Base-by-base conservation (phyloP, 1,140 invertebrate species). In the Anadara kagoshimensis region DNA sequence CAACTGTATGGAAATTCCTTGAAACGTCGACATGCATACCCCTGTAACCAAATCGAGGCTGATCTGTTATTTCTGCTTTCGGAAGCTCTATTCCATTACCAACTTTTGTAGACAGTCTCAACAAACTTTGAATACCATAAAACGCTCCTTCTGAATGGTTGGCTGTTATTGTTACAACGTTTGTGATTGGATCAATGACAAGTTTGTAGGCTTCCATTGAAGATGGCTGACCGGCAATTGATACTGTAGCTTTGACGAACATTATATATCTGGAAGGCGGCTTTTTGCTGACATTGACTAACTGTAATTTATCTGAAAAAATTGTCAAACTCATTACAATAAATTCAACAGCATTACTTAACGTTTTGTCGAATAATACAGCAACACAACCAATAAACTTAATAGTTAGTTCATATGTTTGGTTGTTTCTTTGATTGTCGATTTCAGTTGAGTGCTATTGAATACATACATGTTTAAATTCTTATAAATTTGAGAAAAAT, bases 21-120 rank as follows among this genome's bases (percentile, higher is more conserved):
- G 77, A 78, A 5, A 87, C 84, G 67, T 89, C 88, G 0, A 88
- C 24, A 72, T 86, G 76, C 66, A 88, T 76, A 0, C 88, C 88
- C 11, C 88, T 73, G 67, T 85, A 88, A 20, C 63, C 47, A 53
- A 79, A 86, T n/a, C 83, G 61, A 14, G 85, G 84, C 36, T 67
- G 70, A 59, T 87, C 85, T 29, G 44, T 67, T 0, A 85, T 69
- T 11, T 47, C 54, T 5, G 69, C 47, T 12, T 80, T 66, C 20
- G 72, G 78, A 44, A 81, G n/a, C 22, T n/a, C 29, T 3, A 56
- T 70, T 14, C 73, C 75, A 10, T 66, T 65, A 0, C 18, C 7
- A 14, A 20, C 57, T 44, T 71, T 69, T 47, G 71, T n/a, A n/a
- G 44, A 61, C 20, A 85, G 53, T 36, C 78, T 73, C 0, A 79